Percentiles rank a stretch among this genome's conserved stretches.
phyloP scores from a whole-genome alignment of 2,888 invertebrate genomes.

The Leptopilina myrica region DNA sequence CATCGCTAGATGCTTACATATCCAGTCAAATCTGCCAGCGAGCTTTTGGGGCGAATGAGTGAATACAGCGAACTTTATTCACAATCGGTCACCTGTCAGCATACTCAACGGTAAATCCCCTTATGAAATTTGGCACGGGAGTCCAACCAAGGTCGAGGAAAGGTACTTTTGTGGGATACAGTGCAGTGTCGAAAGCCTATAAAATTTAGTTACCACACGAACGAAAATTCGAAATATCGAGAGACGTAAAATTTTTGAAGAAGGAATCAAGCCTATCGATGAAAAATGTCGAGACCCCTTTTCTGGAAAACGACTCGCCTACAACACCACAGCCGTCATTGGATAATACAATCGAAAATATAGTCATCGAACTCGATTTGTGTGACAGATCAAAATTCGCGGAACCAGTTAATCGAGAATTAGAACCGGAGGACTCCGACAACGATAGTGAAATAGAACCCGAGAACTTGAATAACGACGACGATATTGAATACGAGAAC shows the following conservation, averaged over 20 bases:
- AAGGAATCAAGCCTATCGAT: not conserved
- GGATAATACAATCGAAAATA: not conserved
- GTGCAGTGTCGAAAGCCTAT: constrained; percentile 36
- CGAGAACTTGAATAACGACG: too few species aligned
- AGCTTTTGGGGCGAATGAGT: not conserved
- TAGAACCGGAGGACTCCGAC: too few species aligned
- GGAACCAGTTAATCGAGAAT: too few species aligned
- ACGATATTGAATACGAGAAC: too few species aligned
- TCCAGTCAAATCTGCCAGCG: constrained; percentile 25
- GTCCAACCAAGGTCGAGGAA: constrained; percentile 23
- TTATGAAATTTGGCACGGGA: not conserved
- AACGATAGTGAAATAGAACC: too few species aligned
- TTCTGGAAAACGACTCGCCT: not conserved
- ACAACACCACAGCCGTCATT: not conserved
- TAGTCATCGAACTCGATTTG: not conserved
- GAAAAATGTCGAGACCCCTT: not conserved
- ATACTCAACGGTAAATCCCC: not conserved
- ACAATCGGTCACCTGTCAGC: not conserved
- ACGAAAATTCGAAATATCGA: constrained; percentile 22
- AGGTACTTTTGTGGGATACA: constrained; percentile 40
- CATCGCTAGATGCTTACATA: constrained; percentile 24
- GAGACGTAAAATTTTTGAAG: constrained; percentile 42
- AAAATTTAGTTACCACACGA: constrained; percentile 33
- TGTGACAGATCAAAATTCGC: not conserved
- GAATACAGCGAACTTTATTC: constrained; percentile 11